Conservation (phyloP, 2,113 vertebrate genomes). For the Pao palembangensis region DNA sequence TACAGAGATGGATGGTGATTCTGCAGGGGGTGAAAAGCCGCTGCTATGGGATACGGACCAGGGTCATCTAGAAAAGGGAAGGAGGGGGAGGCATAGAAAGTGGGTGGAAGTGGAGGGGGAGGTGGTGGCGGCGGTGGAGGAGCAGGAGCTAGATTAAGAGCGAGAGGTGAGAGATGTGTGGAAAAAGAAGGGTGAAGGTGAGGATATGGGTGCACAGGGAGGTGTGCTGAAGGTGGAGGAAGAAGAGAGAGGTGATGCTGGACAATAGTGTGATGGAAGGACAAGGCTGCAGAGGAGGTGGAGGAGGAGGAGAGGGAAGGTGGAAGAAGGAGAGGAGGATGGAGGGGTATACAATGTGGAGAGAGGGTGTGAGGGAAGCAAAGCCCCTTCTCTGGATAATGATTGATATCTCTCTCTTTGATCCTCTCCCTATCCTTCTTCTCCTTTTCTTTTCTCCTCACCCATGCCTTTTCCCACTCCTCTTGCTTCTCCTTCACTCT, state of each 20-base stretch:
- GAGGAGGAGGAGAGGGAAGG: slow-evolving; percentile 38
- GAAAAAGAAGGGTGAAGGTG: slow-evolving; percentile 54
- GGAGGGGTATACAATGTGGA: slow-evolving; percentile 40
- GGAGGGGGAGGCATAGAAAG: slow-evolving; percentile 56
- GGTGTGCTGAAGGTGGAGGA: slow-evolving; percentile 41
- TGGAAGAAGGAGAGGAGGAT: slow-evolving; percentile 48
- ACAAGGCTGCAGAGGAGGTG: slow-evolving; percentile 45
- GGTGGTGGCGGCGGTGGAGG: slow-evolving; percentile 8
- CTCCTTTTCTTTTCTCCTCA: slow-evolving; percentile 34
- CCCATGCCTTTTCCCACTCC: slow-evolving; percentile 35
- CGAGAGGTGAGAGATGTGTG: slow-evolving; percentile 38
- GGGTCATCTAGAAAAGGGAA: slow-evolving; percentile 39
- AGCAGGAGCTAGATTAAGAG: slow-evolving; percentile 29
- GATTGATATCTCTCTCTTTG: slow-evolving; percentile 34
- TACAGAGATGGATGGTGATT: slow-evolving; percentile 47
- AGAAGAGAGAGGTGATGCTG: slow-evolving; percentile 59
- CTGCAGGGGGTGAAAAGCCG: slow-evolving; percentile 53
- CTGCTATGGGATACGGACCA: slow-evolving; percentile 42
- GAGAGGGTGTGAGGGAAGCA: slow-evolving; percentile 27
- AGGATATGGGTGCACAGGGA: slow-evolving; percentile 44
- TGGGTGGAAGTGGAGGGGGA: slow-evolving; percentile 8
- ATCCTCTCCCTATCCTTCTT: slow-evolving; percentile 31
- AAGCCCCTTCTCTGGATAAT: slow-evolving; percentile 44
- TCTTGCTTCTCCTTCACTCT: slow-evolving; percentile 17
- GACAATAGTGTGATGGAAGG: slow-evolving; percentile 64